Evolutionary conservation across 2,797 vertebrate species (phyloP), one percentile per base, ranked within the genome.

Genomic region (Hypotaenidia okinawae): DNA sequence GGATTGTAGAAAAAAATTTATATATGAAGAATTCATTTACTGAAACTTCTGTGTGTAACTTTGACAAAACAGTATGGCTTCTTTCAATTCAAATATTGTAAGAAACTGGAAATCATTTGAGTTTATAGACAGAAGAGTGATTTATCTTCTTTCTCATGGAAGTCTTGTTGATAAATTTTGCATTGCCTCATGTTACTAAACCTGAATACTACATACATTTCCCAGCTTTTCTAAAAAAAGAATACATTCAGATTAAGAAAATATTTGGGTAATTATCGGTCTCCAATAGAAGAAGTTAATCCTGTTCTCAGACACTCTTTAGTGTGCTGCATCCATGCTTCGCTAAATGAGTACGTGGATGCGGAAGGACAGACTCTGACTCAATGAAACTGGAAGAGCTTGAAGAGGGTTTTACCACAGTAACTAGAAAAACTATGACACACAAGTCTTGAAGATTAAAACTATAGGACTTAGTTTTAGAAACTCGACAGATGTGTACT

Each of bases 271-370:
- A 89, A 75, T 89, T 77, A 80, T 11, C 85, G 28, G 35, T 86
- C 55, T 91, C 25, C 22, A 68, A 37, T 35, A 58, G 22, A 72
- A 66, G 55, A 84, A 87, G 32, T 72, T 73, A 89, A 89, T 84
- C 82, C 73, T 81, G 45, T 78, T 78, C 87, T 85, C 87, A 89
- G 79, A 68, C 63, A 70, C 30, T 81, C 51, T 69, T 79, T 5
- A 16, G 39, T 16, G 58, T n/a, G 41, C 58, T 75, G 78, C 58
- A 58, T 73, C 66, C 1, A 1, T 47, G 32, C 43, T 79, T 76
- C 4, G 11, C 67, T 76, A 68, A 79, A 73, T 14, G 43, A 55
- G 22, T 22, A 22, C 0, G 0, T 0, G 4, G 24, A 37, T 54
- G 55, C 41, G 59, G 62, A 97, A 84, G 45, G 62, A 55, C 62